Base-by-base conservation (phyloP, 2,888 invertebrate species). In the Latrodectus elegans region DNA sequence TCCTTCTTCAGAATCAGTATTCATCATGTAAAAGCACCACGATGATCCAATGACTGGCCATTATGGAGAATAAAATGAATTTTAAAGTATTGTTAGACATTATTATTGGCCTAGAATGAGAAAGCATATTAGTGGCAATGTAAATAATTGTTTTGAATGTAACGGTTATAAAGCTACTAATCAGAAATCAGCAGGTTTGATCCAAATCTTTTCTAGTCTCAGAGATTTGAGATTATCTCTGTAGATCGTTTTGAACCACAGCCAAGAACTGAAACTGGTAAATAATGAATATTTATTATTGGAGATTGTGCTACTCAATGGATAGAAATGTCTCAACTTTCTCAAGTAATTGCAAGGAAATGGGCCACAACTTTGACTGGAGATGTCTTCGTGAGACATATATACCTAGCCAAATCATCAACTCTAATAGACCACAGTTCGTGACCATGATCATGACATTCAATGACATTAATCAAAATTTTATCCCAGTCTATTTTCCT, bases 401-500 rank as follows among this genome's bases (percentile, higher is more conserved):
- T 52, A 72, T 72, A 3, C 22, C 71, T 17, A 8, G 52, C 49
- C n/a, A 22, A 38, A 60, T 72, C 10, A 79, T 79, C 11, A 79
- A 70, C 11, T 64, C 71, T 53, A 79, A 79, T 22, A 64, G 79
- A 26, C 1, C 17, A 1, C 70, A 79, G 14, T 71, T 79, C 60
- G 17, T 79, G 1, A 53, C 65, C 67, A 64, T n/a, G n/a, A n/a
- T n/a, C n/a, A n/a, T n/a, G n/a, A 8, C 15, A 3, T n/a, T 81
- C 4, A 65, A 6, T 22, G 22, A 68, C 11, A 75, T 75, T 9
- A n/a, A 60, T 4, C 70, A 75, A 55, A 26, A 15, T 17, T 49
- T 76, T 14, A 83, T 55, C 15, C 82, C 74, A 26, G 68, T 75
- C 8, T 82, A 82, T 22, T 49, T 15, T 22, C 55, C 60, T 1